Percentiles rank a stretch among this genome's conserved stretches.
Conservation (phyloP, 2,888 invertebrate genomes). For the Eupithecia abbreviata region DNA sequence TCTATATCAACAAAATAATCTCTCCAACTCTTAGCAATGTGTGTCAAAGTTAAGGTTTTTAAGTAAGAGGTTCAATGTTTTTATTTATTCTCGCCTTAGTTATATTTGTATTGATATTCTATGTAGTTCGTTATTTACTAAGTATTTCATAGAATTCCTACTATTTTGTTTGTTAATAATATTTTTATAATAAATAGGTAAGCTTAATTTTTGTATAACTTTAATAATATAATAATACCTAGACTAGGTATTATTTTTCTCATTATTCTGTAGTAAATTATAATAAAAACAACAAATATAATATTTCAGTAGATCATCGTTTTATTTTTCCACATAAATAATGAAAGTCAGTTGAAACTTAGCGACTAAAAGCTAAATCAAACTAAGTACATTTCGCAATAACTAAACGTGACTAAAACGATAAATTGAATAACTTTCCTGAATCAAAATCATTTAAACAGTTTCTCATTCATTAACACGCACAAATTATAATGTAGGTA, state of each 20-base stretch:
- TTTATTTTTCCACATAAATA: slow-evolving; percentile 81
- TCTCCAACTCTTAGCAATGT: too few relatives aligned
- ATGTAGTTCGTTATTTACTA: neutral
- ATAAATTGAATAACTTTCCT: slow-evolving; percentile 30
- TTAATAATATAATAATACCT: neutral
- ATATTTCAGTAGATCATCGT: slow-evolving; percentile 70
- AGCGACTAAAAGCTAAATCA: slow-evolving; percentile 60
- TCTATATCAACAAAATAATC: too few relatives aligned
- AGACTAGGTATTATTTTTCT: too few relatives aligned
- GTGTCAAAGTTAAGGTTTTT: too few relatives aligned
- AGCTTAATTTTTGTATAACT: neutral
- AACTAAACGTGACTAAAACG: slow-evolving; percentile 73
- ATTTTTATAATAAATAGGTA: neutral
- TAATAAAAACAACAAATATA: slow-evolving; percentile 59
- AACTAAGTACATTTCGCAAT: slow-evolving; percentile 69
- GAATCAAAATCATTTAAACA: slow-evolving; percentile 5
- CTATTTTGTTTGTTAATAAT: neutral
- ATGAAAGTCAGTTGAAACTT: slow-evolving; percentile 67
- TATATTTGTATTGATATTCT: too few relatives aligned
- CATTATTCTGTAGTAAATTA: neutral
- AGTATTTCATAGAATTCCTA: neutral
- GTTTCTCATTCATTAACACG: neutral
- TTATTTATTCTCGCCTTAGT: too few relatives aligned
- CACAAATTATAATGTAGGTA: slow-evolving; percentile 42
- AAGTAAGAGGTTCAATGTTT: too few relatives aligned